Evolutionary conservation across 2,888 invertebrate genomes (phyloP).

Genomic region (Lithophane semibrunnea): DNA sequence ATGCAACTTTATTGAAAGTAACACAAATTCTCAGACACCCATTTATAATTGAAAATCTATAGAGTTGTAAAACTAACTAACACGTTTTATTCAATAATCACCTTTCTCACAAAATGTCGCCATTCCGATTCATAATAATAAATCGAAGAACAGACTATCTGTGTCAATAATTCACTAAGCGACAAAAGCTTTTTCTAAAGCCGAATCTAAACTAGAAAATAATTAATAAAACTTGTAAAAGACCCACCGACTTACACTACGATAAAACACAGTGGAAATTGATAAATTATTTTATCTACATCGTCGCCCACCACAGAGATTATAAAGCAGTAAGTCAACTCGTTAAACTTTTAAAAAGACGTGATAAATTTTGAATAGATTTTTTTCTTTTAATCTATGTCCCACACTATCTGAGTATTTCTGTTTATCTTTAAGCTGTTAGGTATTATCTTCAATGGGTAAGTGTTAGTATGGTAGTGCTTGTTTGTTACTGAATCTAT

Average conservation of each 20-base stretch:
- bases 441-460: conserved; percentile 19
- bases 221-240: conserved; percentile 70
- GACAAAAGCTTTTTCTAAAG: conserved; percentile 62
- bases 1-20: conserved; percentile 1
- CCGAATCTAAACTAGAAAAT: conserved; percentile 66
- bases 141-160: conserved; percentile 47
- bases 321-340: conserved; percentile 63
- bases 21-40: conserved; percentile 4
- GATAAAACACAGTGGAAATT: conserved; percentile 69
- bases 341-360: conserved; percentile 29
- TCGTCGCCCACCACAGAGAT: conserved; percentile 62
- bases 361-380: conserved; percentile 36
- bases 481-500: too few species aligned
- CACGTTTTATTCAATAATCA: conserved; percentile 37
- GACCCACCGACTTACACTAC: conserved; percentile 68
- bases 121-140: conserved; percentile 36
- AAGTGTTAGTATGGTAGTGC: background rate
- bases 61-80: conserved; percentile 40
- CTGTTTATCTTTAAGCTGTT: conserved; percentile 35
- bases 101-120: conserved; percentile 32
- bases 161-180: conserved; percentile 62
- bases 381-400: conserved; percentile 21
- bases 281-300: conserved; percentile 73
- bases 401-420: conserved; percentile 37
- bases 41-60: conserved; percentile 19